A percentile compares a stretch with the other conserved stretches of the same genome.
phyloP scores from a whole-genome alignment of 1,140 invertebrate genomes.

The Lordiphosa stackelbergi region DNA sequence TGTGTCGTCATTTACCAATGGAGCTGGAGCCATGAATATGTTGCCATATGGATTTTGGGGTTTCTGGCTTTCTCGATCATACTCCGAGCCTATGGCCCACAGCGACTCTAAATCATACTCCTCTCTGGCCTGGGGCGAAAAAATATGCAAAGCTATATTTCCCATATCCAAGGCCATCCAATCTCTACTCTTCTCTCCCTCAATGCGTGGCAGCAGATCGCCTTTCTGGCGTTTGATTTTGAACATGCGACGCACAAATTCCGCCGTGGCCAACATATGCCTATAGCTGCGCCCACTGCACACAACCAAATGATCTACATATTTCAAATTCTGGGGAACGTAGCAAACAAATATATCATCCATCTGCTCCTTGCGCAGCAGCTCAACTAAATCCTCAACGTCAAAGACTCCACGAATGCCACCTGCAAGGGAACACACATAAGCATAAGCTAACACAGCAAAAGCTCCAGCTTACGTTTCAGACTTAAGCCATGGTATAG shows the following conservation, averaged over 20 bases:
- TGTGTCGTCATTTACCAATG: not conserved
- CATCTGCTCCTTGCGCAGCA: conserved; percentile 87
- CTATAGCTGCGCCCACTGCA: conserved; percentile 85
- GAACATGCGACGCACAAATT: conserved; percentile 87
- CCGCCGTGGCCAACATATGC: conserved; percentile 86
- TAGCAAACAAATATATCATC: conserved; percentile 88
- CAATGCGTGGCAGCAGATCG: conserved; percentile 86
- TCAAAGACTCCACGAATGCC: conserved; percentile 90
- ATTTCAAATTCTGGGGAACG: conserved; percentile 85
- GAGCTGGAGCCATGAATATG: conserved; percentile 46
- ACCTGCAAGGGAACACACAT: conserved; percentile 79
- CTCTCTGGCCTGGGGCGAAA: conserved; percentile 83
- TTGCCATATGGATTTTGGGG: conserved; percentile 78
- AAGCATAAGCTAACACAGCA: not conserved
- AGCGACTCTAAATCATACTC: conserved; percentile 93
- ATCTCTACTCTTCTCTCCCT: conserved; percentile 85
- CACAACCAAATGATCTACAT: conserved; percentile 90
- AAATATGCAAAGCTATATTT: conserved; percentile 95
- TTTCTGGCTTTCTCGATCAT: conserved; percentile 84
- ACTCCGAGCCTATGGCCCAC: conserved; percentile 91
- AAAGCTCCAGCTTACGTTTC: conserved; percentile 76
- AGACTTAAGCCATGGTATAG: conserved; percentile 78
- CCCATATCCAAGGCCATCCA: conserved; percentile 95
- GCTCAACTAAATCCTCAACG: conserved; percentile 88
- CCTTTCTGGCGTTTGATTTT: conserved; percentile 83